Percentiles rank a stretch among this genome's conserved stretches.
These are phyloP conservation scores for Dysdera silvatica DNA, from an alignment of 1,140 invertebrate species.

Conservation along the genomic window DNA sequence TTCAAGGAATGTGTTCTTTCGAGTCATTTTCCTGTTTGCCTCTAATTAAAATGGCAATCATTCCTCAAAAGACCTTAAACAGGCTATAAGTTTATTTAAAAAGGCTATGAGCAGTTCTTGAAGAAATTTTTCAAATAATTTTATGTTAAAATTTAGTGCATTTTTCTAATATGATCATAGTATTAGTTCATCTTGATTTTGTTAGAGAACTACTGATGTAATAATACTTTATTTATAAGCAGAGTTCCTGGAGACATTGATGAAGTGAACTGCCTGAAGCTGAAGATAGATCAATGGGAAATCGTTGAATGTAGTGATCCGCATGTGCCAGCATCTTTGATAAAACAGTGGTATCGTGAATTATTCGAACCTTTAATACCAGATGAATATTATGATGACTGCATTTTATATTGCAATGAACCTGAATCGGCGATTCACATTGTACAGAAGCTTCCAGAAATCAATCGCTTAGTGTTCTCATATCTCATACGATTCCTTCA, in stretches of 20 bases:
- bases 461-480: conserved; percentile 70
- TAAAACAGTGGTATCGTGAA: conserved; percentile 94
- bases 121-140: too few relatives aligned
- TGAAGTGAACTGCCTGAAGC: conserved; percentile 80
- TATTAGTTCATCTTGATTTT: too few relatives aligned
- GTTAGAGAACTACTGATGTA: too few relatives aligned
- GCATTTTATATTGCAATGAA: conserved; percentile 61
- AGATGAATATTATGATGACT: conserved; percentile 74
- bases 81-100: too few relatives aligned
- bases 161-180: too few relatives aligned
- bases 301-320: conserved; percentile 56
- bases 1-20: too few relatives aligned
- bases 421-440: conserved; percentile 61
- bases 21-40: too few relatives aligned
- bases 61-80: too few relatives aligned
- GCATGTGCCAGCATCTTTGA: conserved; percentile 87
- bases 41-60: too few relatives aligned
- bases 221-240: too few relatives aligned
- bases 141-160: too few relatives aligned
- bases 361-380: conserved; percentile 92
- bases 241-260: conserved; percentile 74
- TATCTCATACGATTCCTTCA: conserved; percentile 88
- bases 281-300: conserved; percentile 77
- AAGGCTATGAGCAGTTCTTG: too few relatives aligned
- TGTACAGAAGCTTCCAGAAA: conserved; percentile 60